Evolutionary conservation across 2,888 invertebrate species (phyloP), one percentile per base, ranked within the genome.

Genomic region (Xestia c-nigrum): DNA sequence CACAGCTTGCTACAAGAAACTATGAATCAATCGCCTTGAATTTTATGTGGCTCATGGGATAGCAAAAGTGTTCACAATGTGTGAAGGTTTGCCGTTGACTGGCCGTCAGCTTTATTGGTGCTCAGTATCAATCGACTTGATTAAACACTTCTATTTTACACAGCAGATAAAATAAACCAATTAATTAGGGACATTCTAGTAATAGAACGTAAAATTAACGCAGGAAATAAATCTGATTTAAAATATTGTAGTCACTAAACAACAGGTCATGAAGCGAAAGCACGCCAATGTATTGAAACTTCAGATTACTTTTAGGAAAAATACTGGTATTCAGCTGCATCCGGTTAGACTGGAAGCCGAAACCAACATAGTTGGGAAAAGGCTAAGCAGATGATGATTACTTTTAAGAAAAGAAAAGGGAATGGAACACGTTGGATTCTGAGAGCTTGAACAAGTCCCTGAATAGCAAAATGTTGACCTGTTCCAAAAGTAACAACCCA

Each of bases 111-210:
- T 43, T 24, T 64, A 64, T 43, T n/a, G 7, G 43, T n/a, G 40
- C 63, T 40, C 40, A 40, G 21, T 63, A 63, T 40, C 5, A 5
- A 63, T 6, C 9, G 10, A 7, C 4, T 64, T 64, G 64, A 64
- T 64, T 43, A 64, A 64, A 64, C 64, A 64, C 64, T 64, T 16
- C 16, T 43, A 43, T 64, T 64, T 64, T 16, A 64, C 16, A 43
- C 43, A 24, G 16, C 43, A 24, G 64, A 64, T 64, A 64, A 64
- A 64, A 43, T n/a, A n/a, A 43, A 64, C 5, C 43, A 64, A 64
- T 64, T 64, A 64, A 64, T 43, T 43, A 64, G 43, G n/a, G 14
- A 43, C n/a, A 21, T 21, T 21, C 21, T 40, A 12, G n/a, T 64
- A 9, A 31, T 31, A 9, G 31, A 31, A 43, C 63, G 14, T 40